These are phyloP conservation scores for Rhodeus uyekii DNA, from an alignment of 2,797 vertebrate genomes.

Conservation along the genomic window DNA sequence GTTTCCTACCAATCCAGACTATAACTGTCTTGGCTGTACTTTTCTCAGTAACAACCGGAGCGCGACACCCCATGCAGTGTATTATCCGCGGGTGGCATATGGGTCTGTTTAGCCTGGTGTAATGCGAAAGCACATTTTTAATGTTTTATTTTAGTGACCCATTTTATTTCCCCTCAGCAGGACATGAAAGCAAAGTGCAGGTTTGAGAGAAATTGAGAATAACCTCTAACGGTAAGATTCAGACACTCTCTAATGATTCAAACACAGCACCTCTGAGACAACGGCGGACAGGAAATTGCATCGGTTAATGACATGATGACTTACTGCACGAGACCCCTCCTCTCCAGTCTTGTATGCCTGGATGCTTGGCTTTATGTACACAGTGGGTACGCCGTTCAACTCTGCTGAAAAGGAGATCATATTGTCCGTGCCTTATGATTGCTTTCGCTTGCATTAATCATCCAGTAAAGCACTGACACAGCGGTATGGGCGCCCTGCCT, in stretches of 20 bases:
- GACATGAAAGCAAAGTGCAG: constrained; percentile 54
- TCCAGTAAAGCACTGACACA: constrained; percentile 97
- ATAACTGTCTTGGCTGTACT: background rate
- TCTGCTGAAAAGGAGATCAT: constrained; percentile 85
- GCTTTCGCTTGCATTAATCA: constrained; percentile 99
- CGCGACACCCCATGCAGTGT: constrained; percentile 11
- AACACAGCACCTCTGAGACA: constrained; percentile 14
- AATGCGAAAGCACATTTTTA: constrained; percentile 57
- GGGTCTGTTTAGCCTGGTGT: constrained; percentile 50
- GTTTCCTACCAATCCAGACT: constrained; percentile 19
- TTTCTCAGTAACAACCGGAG: constrained; percentile 32
- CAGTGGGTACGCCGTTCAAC: constrained; percentile 58
- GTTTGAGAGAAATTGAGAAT: constrained; percentile 53
- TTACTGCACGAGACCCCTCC: constrained; percentile 31
- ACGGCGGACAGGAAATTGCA: constrained; percentile 28
- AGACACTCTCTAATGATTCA: constrained; percentile 32
- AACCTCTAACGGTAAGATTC: constrained; percentile 51
- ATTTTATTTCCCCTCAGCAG: constrained; percentile 59
- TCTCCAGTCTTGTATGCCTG: constrained; percentile 32
- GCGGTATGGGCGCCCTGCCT: constrained; percentile 95
- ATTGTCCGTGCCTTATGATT: constrained; percentile 95
- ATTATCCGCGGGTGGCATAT: constrained; percentile 40
- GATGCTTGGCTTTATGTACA: constrained; percentile 26
- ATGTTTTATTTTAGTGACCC: constrained; percentile 57
- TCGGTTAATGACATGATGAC: constrained; percentile 42